Conservation (phyloP, 2,888 invertebrate genomes). For the Cheiracanthium punctorium region DNA sequence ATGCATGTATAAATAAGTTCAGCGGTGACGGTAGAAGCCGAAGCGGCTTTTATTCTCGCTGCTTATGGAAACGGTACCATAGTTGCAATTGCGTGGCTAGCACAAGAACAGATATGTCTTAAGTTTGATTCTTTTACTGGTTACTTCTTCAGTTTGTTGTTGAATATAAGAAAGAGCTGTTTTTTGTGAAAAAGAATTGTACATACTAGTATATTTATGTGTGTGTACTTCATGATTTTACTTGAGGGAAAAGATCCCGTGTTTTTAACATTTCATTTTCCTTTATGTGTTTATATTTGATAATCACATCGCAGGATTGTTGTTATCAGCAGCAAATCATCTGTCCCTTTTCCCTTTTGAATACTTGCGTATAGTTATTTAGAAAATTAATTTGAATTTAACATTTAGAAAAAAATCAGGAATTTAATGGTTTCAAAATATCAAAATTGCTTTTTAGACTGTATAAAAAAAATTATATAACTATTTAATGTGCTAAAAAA, state of each 20-base stretch:
- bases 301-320: conserved; percentile 5
- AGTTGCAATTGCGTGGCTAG: conserved; percentile 64
- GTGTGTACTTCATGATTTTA: neutral
- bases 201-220: conserved; percentile 42
- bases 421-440: too few relatives aligned
- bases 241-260: neutral
- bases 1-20: conserved; percentile 35
- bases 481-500: too few relatives aligned
- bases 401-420: too few relatives aligned
- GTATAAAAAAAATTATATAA: too few relatives aligned
- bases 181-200: conserved; percentile 53
- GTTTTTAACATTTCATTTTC: conserved; percentile 8
- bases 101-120: conserved; percentile 42
- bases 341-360: neutral
- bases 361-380: too few relatives aligned
- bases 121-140: conserved; percentile 41
- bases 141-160: conserved; percentile 45
- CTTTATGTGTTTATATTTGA: neutral
- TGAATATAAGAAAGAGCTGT: conserved; percentile 25
- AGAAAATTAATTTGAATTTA: too few relatives aligned
- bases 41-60: conserved; percentile 57
- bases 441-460: too few relatives aligned
- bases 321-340: neutral
- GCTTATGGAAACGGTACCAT: conserved; percentile 55
- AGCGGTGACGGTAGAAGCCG: conserved; percentile 54